phyloP scores from a whole-genome alignment of 30 jellyfish, hydroid and myxozoan species.

The Aurelia coerulea region DNA sequence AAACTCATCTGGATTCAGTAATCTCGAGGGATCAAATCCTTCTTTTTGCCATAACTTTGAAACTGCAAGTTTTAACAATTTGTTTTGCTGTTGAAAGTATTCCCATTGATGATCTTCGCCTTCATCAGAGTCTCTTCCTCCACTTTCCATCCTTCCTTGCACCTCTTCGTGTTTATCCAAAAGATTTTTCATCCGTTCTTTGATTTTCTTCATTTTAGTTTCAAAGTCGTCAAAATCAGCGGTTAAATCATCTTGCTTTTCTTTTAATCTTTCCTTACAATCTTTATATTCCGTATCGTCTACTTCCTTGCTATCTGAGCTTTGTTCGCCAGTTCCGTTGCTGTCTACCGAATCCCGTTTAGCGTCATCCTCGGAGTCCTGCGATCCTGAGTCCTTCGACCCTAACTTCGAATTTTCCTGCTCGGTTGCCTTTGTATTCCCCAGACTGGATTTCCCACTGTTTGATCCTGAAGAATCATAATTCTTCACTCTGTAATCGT shows the following conservation, averaged over 20 bases:
- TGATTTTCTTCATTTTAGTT: constrained; percentile 36
- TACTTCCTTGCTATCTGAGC: neutral
- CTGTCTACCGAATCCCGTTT: neutral
- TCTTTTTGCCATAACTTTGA: constrained; percentile 62
- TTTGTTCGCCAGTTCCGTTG: neutral
- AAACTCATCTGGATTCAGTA: constrained; percentile 22
- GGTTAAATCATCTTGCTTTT: neutral
- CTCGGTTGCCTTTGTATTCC: neutral
- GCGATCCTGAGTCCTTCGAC: neutral
- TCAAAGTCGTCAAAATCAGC: constrained; percentile 50
- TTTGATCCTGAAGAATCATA: neutral
- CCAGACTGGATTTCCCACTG: neutral
- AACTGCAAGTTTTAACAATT: constrained; percentile 48
- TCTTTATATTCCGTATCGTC: neutral
- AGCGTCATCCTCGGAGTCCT: neutral
- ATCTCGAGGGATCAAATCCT: constrained; percentile 57
- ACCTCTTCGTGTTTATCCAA: constrained; percentile 52
- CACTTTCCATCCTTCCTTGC: constrained; percentile 47
- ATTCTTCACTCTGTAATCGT: neutral
- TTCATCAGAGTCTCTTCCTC: constrained; percentile 25
- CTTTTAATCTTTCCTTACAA: neutral
- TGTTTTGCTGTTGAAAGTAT: constrained; percentile 48
- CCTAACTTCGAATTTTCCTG: neutral
- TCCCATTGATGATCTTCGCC: constrained; percentile 66
- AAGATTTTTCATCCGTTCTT: constrained; percentile 29